Percentiles rank a stretch among this genome's conserved stretches.
Conservation (phyloP, 2,888 invertebrate species). For the Microchrysa polita region DNA sequence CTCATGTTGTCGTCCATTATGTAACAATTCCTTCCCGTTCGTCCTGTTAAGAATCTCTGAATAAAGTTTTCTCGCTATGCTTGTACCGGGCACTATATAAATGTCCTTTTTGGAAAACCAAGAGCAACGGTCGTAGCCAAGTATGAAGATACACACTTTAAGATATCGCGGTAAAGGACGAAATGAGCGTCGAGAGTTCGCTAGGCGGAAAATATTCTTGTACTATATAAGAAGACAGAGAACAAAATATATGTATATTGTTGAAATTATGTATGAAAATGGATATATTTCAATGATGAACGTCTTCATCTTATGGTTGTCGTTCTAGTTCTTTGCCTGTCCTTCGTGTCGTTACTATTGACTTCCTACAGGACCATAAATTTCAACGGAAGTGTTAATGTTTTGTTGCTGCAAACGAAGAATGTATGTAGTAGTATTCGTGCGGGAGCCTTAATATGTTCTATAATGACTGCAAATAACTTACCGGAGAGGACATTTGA, state of each 20-base stretch:
- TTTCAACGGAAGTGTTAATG: conserved; percentile 16
- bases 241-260: not conserved
- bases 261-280: not conserved
- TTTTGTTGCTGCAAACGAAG: not conserved
- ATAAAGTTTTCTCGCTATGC: not conserved
- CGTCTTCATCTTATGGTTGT: conserved; percentile 23
- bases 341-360: not conserved
- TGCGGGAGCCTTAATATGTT: too few relatives aligned
- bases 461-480: too few relatives aligned
- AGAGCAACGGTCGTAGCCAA: not conserved
- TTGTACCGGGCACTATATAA: not conserved
- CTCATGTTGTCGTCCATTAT: conserved; percentile 20
- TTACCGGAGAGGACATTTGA: too few relatives aligned
- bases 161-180: too few relatives aligned
- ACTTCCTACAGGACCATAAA: not conserved
- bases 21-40: conserved; percentile 21
- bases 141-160: not conserved
- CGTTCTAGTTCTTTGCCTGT: conserved; percentile 10
- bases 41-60: conserved; percentile 14
- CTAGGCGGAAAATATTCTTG: too few relatives aligned
- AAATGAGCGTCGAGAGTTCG: too few relatives aligned
- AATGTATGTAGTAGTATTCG: too few relatives aligned
- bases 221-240: not conserved
- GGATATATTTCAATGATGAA: not conserved
- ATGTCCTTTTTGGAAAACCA: conserved; percentile 5